phyloP scores from a whole-genome alignment of 1,140 invertebrate species.

The Thaumetopoea pityocampa region DNA sequence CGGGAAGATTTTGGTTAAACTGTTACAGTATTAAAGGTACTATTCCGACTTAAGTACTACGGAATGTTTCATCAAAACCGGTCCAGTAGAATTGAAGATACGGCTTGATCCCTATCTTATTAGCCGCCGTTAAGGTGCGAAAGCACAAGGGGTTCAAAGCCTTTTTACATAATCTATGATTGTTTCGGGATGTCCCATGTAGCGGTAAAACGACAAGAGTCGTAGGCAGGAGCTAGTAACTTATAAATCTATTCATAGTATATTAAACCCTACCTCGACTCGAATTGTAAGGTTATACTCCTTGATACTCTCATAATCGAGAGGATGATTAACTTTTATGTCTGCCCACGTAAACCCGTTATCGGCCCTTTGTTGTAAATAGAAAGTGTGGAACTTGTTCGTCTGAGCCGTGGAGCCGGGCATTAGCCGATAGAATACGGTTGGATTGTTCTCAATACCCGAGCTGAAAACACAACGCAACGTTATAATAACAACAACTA shows the following conservation, averaged over 20 bases:
- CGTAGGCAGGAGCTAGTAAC: too few relatives aligned
- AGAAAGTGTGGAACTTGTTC: slow-evolving; percentile 96
- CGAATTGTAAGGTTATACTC: slow-evolving; percentile 97
- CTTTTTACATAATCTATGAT: too few relatives aligned
- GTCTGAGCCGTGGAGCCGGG: slow-evolving; percentile 95
- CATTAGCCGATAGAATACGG: slow-evolving; percentile 95
- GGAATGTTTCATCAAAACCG: too few relatives aligned
- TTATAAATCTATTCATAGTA: not conserved
- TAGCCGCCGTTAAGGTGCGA: too few relatives aligned
- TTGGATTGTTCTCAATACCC: slow-evolving; percentile 96
- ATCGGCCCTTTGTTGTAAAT: slow-evolving; percentile 93
- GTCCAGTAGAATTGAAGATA: too few relatives aligned
- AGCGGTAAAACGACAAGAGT: too few relatives aligned
- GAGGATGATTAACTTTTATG: slow-evolving; percentile 96
- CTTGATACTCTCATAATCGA: slow-evolving; percentile 96
- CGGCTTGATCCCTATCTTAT: too few relatives aligned
- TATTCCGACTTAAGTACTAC: too few relatives aligned
- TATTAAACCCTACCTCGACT: slow-evolving; percentile 85
- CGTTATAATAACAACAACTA: slow-evolving; percentile 24
- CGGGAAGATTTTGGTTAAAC: too few relatives aligned
- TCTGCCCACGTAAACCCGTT: slow-evolving; percentile 95
- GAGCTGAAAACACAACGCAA: slow-evolving; percentile 81
- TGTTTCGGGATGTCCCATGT: too few relatives aligned
- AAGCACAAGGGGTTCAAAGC: too few relatives aligned
- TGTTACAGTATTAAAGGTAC: too few relatives aligned